Base-by-base conservation (phyloP, 2,888 invertebrate genomes). In the Melanotus villosus region DNA sequence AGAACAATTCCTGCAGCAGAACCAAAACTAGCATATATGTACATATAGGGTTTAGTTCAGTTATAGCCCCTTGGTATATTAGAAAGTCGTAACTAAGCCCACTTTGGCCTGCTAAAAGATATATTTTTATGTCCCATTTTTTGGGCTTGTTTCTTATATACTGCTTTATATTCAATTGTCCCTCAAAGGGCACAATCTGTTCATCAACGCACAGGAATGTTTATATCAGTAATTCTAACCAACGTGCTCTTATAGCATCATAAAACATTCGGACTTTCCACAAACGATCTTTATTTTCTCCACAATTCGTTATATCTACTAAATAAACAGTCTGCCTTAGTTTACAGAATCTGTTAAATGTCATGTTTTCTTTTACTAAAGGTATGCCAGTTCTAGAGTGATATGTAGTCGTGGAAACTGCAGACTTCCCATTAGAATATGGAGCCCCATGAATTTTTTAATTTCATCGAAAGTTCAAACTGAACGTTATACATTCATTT, bases 161-260 rank as follows among this genome's bases (percentile, higher is more conserved):
- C 7, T 26, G 26, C 7, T 26, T 26, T 3, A 26, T 26, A 7
- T 26, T 26, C 7, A 26, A 5, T 87, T 80, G 86, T 85, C 77
- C 80, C 83, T 23, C 82, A 81, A 1, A 19, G 2, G 19, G 19
- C 10, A 21, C 19, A 6, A 54, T 34, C n/a, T 54, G 54, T 32
- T 32, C 32, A 32, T 26, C 34, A 10, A 32, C 54, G 4, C 12
- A 32, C 2, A 54, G 30, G 19, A 32, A 21, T 14, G 30, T 34
- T 34, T 54, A 30, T 26, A 54, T 5, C 7, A 32, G 34, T 21
- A 54, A 18, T n/a, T 54, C n/a, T 4, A 3, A 16, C 6, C 54
- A 54, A 4, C 54, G 7, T 3, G 9, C 32, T 30, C 54, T 54
- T 2, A 54, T 14, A 54, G 54, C 7, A 18, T 43, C 45, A 16